Evolutionary conservation across 2,113 vertebrate species (phyloP), one percentile per base, ranked within the genome.

Genomic region (Anseranas semipalmata): DNA sequence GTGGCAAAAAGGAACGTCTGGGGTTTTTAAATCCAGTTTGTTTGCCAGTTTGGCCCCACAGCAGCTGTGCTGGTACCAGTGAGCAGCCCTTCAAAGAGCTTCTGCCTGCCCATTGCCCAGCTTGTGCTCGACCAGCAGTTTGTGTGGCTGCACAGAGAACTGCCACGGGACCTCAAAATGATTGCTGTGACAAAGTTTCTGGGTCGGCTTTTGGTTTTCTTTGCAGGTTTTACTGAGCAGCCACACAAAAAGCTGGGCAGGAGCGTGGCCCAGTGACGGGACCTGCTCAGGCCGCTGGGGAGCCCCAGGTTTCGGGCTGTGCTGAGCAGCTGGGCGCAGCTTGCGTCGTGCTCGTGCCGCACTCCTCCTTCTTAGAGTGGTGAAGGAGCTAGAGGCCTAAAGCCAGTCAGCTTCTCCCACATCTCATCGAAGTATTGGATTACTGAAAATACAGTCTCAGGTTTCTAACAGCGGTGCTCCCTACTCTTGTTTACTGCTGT

Each of bases 71-170:
- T 30, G 46, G 30, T 52, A 10, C 33, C 6, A 2, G 9, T 18
- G 20, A 43, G 35, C 24, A 43, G 71, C 55, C 27, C 45, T 13
- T 19, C 12, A 2, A 27, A 24, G 68, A 16, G 55, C 37, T 30
- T 43, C 73, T 35, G 22, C 41, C n/a, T 27, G 59, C 28, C 67
- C 19, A 0, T 7, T 20, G 27, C 65, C 35, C 13, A 41, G 1
- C 21, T 7, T 7, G 37, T 7, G 58, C 39, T 11, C 1, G 32
- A 25, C 1, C 0, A 19, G 53, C 24, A 10, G 15, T 35, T 46
- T 18, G 35, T 0, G 19, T 25, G n/a, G 39, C 33, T 39, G 4
- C 0, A 0, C 19, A 1, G 7, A 37, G 39, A n/a, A 6, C 35
- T 28, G 43, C 79, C 10, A 6, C 0, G 18, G 45, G 37, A 33